phyloP scores from a whole-genome alignment of 2,888 invertebrate species.

The Diaprepes abbreviatus region DNA sequence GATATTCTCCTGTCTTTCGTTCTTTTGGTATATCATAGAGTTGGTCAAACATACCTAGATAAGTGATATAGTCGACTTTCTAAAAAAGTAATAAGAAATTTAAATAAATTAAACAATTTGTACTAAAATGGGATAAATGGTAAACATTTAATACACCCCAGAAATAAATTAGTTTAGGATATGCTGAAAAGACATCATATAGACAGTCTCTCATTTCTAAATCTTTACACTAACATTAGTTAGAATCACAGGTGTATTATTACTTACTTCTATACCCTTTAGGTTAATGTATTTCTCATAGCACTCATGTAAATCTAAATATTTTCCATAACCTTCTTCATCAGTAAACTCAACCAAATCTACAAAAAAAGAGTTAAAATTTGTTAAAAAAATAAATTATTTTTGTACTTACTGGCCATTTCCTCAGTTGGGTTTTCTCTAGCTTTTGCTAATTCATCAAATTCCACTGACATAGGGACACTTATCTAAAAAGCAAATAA shows the following conservation, averaged over 20 bases:
- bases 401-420: constrained; percentile 74
- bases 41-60: constrained; percentile 93
- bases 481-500: constrained; percentile 78
- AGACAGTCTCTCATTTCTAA: too few relatives aligned
- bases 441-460: constrained; percentile 92
- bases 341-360: constrained; percentile 96
- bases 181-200: too few relatives aligned
- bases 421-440: constrained; percentile 93
- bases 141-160: too few relatives aligned
- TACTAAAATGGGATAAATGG: too few relatives aligned
- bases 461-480: constrained; percentile 97
- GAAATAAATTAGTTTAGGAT: too few relatives aligned
- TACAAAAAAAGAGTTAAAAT: constrained; percentile 57
- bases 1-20: constrained; percentile 88
- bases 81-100: constrained; percentile 57
- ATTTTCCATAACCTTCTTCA: constrained; percentile 99
- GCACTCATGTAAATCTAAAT: constrained; percentile 96
- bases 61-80: constrained; percentile 96
- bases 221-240: too few relatives aligned
- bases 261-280: constrained; percentile 89
- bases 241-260: too few relatives aligned
- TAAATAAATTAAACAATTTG: too few relatives aligned
- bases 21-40: constrained; percentile 95
- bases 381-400: neutral
- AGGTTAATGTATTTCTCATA: constrained; percentile 97